Percentiles rank a stretch among this genome's conserved stretches.
Evolutionary conservation across 2,888 invertebrate genomes (phyloP).

Genomic region (Ryuthela nishihirai): DNA sequence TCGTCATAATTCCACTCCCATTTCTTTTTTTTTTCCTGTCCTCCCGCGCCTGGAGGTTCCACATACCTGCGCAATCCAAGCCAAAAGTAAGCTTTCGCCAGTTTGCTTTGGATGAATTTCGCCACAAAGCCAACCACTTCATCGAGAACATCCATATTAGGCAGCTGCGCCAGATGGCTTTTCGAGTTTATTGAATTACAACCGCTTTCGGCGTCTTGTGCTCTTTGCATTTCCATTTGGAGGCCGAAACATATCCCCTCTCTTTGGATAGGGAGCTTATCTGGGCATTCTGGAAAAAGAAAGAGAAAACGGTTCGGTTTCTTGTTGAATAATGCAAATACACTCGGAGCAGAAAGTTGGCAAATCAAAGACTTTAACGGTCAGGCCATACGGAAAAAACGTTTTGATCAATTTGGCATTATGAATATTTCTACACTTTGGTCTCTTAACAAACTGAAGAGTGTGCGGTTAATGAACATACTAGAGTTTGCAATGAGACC

Average conservation of each 20-base stretch:
- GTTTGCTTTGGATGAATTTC: neutral
- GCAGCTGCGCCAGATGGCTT: neutral
- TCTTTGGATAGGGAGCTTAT: neutral
- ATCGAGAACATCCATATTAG: neutral
- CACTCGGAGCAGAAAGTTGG: too few species aligned
- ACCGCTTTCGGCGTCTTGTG: neutral
- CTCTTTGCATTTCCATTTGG: neutral
- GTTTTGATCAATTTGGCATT: too few species aligned
- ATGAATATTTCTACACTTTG: too few species aligned
- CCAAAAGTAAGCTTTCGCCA: constrained; percentile 7
- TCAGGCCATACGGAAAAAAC: too few species aligned
- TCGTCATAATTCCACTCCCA: constrained; percentile 12
- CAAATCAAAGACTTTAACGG: too few species aligned
- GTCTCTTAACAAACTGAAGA: too few species aligned
- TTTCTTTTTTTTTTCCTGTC: too few species aligned
- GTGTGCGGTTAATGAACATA: too few species aligned
- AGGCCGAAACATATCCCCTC: neutral
- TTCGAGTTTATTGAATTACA: constrained; percentile 2
- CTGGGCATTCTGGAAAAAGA: constrained; percentile 1
- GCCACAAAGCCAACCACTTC: neutral
- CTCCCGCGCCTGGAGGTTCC: too few species aligned
- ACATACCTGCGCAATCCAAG: constrained; percentile 15
- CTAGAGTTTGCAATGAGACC: too few species aligned
- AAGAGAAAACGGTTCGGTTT: too few species aligned
- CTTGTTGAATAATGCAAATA: too few species aligned